Base-by-base conservation (phyloP, 64 coral and sea anemone genomes). In the Astreopora myriophthalma region DNA sequence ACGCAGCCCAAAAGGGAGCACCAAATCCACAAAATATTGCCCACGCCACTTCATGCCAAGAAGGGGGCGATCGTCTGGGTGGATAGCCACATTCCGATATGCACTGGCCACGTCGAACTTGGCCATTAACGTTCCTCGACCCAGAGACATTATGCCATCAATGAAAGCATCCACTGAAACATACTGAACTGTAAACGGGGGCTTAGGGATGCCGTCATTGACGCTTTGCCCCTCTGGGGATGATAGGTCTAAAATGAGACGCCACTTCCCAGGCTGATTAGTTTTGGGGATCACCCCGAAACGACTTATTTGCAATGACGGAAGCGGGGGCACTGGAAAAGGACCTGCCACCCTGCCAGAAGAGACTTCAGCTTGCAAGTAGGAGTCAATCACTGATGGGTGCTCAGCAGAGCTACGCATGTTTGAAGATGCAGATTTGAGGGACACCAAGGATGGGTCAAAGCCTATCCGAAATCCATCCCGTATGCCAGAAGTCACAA, bases 41-140 rank as follows among this genome's bases (percentile, higher is more conserved):
- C 42, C 19, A 1, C 30, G 72, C 91, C 91, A 86, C 11, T 10
- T 3, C 83, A 93, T 49, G 0, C 73, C 73, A n/a, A n/a, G n/a
- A n/a, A n/a, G n/a, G n/a, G n/a, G n/a, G n/a, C n/a, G n/a, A n/a
- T n/a, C n/a, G n/a, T n/a, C n/a, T n/a, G n/a, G n/a, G n/a, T n/a
- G n/a, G n/a, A n/a, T 66, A 1, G 92, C 55, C 26, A 88, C 75
- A 71, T 46, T 38, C 5, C 75, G 19, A 42, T 88, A 88, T 8
- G 83, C 91, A 2, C 17, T 23, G 2, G 33, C 20, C 9, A 93
- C 39, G 58, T 93, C 83, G 5, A 93, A 22, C 42, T 93, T 93
- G 0, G 71, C 91, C 71, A 93, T 62, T 6, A 93, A n/a, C 17
- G 51, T 30, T 22, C 90, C 89, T 69, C 34, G 17, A 24, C 89